A percentile compares a stretch with the other conserved stretches of the same genome.
Evolutionary conservation across 2,888 invertebrate species (phyloP).

Genomic region (Cantharis rufa): DNA sequence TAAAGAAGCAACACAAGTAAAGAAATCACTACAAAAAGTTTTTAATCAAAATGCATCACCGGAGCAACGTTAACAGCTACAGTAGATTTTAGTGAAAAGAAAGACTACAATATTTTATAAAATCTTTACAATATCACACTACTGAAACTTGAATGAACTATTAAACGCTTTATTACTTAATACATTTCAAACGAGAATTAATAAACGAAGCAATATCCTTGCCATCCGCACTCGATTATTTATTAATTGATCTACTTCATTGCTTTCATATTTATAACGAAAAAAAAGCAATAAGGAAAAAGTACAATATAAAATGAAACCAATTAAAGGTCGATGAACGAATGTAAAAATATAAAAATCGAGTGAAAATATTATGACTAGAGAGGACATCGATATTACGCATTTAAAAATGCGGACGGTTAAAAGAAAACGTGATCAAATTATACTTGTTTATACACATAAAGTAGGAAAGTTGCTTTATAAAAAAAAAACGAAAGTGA

Average conservation of each 20-base stretch:
- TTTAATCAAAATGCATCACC: too few species aligned
- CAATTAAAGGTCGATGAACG: neutral
- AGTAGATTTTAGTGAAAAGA: neutral
- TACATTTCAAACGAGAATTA: neutral
- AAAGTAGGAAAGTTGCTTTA: neutral
- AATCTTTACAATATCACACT: neutral
- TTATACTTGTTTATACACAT: neutral
- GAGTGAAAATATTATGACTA: neutral
- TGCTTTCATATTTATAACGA: neutral
- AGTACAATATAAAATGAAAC: neutral
- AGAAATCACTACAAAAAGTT: too few species aligned
- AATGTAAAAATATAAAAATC: neutral
- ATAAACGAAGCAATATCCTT: neutral
- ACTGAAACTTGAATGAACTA: too few species aligned
- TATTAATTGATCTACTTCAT: neutral
- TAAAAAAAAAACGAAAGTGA: neutral
- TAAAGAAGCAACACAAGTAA: too few species aligned
- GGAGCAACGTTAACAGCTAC: too few species aligned
- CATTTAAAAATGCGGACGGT: neutral
- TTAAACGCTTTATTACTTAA: neutral
- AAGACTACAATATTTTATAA: neutral
- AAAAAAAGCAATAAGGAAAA: neutral
- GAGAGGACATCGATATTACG: neutral
- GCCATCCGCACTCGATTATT: neutral
- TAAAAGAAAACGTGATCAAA: neutral